phyloP scores from a whole-genome alignment of 2,888 invertebrate genomes.

The Imbricaverruca yamaguchii region DNA sequence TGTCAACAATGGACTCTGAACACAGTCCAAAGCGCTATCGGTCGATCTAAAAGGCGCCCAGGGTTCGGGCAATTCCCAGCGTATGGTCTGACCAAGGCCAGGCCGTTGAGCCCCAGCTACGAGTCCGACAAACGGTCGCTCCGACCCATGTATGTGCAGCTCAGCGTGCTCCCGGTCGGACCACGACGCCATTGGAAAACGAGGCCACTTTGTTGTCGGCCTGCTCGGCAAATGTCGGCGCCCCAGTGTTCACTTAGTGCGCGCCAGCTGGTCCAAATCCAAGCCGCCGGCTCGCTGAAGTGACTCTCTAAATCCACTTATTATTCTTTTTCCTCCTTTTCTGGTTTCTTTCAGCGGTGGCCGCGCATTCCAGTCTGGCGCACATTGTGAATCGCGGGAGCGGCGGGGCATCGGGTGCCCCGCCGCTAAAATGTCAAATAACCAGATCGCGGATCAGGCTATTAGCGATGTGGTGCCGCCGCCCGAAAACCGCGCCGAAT shows the following conservation, averaged over 20 bases:
- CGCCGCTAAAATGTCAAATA: constrained; percentile 22
- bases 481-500: not conserved
- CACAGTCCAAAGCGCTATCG: no score
- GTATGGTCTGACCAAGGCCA: no score
- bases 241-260: constrained; percentile 18
- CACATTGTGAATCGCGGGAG: not conserved
- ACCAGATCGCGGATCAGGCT: not conserved
- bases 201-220: constrained; percentile 21
- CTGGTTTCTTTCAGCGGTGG: constrained; percentile 14
- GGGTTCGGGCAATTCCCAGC: no score
- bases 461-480: not conserved
- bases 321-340: constrained; percentile 21
- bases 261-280: constrained; percentile 15
- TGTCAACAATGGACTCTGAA: no score
- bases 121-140: no score
- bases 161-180: not conserved
- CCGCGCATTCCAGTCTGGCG: constrained; percentile 6
- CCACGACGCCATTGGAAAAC: not conserved
- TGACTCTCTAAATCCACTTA: constrained; percentile 21
- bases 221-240: not conserved
- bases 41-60: no score
- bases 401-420: constrained; percentile 1
- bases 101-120: no score
- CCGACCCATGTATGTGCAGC: not conserved
- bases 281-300: not conserved